Conservation (phyloP, 1,140 invertebrate genomes). For the Scaptomyza graminum region DNA sequence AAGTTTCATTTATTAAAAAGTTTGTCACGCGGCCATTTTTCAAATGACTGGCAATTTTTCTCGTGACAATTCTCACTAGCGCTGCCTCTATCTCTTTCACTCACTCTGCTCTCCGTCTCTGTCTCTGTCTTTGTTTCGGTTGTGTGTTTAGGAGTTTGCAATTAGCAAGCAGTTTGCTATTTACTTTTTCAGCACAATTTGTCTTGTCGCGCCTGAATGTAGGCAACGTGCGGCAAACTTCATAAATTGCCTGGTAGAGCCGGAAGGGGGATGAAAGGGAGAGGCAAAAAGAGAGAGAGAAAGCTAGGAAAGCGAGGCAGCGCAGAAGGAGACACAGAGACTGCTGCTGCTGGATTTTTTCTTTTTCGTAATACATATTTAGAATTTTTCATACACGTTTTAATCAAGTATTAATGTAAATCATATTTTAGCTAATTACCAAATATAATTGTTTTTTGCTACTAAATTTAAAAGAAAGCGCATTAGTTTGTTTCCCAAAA, state of each 20-base stretch:
- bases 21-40: slow-evolving; percentile 77
- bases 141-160: slow-evolving; percentile 48
- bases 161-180: slow-evolving; percentile 79
- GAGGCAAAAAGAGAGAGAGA: background rate
- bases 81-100: background rate
- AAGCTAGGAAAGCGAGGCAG: background rate
- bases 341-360: too few species aligned
- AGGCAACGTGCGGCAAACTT: slow-evolving; percentile 71
- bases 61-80: slow-evolving; percentile 68
- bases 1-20: slow-evolving; percentile 82
- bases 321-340: background rate
- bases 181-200: slow-evolving; percentile 77
- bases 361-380: too few species aligned
- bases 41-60: slow-evolving; percentile 81
- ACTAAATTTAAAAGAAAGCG: too few species aligned
- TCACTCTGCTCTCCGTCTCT: slow-evolving; percentile 7
- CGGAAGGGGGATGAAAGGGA: background rate
- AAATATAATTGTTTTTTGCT: too few species aligned
- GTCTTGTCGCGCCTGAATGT: slow-evolving; percentile 71
- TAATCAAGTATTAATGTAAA: too few species aligned
- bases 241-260: slow-evolving; percentile 58
- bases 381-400: background rate
- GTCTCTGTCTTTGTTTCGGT: slow-evolving; percentile 5
- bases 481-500: too few species aligned
- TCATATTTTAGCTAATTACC: too few species aligned